Percentiles rank a stretch among this genome's conserved stretches.
phyloP scores from a whole-genome alignment of 2,113 vertebrate species.

The Leuciscus idus region DNA sequence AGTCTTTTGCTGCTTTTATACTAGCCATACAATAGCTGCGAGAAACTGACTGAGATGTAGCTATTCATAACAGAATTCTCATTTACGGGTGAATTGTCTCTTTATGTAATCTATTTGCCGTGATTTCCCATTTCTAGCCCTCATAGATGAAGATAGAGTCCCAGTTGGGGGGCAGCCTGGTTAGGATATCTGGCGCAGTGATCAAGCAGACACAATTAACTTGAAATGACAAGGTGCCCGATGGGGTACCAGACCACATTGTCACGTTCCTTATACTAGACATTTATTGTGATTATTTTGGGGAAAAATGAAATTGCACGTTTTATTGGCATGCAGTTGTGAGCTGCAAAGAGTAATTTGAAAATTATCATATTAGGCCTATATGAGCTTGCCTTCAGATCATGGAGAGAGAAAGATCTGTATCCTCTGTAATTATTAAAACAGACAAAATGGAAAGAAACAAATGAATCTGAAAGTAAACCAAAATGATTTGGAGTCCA shows the following conservation, averaged over 20 bases:
- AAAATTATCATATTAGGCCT: not conserved
- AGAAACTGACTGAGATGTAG: not conserved
- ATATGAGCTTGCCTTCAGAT: not conserved
- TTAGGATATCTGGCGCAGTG: constrained; percentile 24
- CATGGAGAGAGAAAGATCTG: not conserved
- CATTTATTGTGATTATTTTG: constrained; percentile 23
- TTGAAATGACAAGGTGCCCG: constrained; percentile 32
- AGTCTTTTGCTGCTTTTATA: not conserved
- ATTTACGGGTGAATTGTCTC: not conserved
- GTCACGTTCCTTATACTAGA: constrained; percentile 25
- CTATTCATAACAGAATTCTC: not conserved
- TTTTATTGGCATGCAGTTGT: constrained; percentile 14
- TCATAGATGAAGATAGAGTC: constrained; percentile 30
- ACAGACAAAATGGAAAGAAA: not conserved
- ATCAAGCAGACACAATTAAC: constrained; percentile 36
- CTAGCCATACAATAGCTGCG: not conserved
- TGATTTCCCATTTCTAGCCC: constrained; percentile 33
- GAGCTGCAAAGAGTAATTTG: not conserved
- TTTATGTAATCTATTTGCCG: constrained; percentile 24
- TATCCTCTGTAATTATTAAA: not conserved
- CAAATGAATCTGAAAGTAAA: not conserved
- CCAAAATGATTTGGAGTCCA: not conserved
- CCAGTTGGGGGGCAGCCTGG: constrained; percentile 19
- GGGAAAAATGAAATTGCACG: not conserved
- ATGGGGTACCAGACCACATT: constrained; percentile 11